These are phyloP conservation scores for Plumapathes pennacea DNA, from an alignment of 92 coral and sea anemone genomes.

Conservation along the genomic window DNA sequence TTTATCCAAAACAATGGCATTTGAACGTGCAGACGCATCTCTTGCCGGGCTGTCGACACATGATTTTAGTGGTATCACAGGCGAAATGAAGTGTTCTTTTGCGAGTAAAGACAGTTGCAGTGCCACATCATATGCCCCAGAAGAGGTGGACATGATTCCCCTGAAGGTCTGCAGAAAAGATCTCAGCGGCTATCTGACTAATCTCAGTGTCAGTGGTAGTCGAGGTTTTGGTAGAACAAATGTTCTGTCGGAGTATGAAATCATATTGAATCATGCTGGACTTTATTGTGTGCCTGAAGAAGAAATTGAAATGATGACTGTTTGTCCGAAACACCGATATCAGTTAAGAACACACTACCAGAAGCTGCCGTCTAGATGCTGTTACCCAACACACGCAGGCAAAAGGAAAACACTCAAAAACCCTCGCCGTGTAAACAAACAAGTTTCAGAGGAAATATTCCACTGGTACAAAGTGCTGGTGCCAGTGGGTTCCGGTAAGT, in stretches of 20 bases:
- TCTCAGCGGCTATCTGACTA: slow-evolving; percentile 18
- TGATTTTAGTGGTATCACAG: no score
- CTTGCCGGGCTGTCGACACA: no score
- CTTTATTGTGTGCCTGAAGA: neutral
- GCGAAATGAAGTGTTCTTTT: slow-evolving; percentile 6
- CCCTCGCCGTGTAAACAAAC: slow-evolving; percentile 16
- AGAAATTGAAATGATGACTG: slow-evolving; percentile 1
- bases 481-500: slow-evolving; percentile 23
- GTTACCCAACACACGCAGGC: slow-evolving; percentile 9
- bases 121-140: slow-evolving; percentile 12
- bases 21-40: no score
- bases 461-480: slow-evolving; percentile 9
- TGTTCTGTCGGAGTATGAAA: slow-evolving; percentile 6
- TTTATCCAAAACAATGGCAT: no score
- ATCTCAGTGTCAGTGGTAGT: slow-evolving; percentile 15
- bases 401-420: slow-evolving; percentile 9
- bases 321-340: slow-evolving; percentile 4
- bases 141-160: slow-evolving; percentile 6
- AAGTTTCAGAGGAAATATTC: slow-evolving; percentile 16
- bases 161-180: slow-evolving; percentile 12
- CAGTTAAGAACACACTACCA: neutral
- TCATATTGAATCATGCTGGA: slow-evolving; percentile 3
- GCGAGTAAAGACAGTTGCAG: slow-evolving; percentile 6
- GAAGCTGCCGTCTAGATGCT: slow-evolving; percentile 6
- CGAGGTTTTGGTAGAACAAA: slow-evolving; percentile 14